phyloP scores from a whole-genome alignment of 2,797 vertebrate species.

The Carduelis carduelis region DNA sequence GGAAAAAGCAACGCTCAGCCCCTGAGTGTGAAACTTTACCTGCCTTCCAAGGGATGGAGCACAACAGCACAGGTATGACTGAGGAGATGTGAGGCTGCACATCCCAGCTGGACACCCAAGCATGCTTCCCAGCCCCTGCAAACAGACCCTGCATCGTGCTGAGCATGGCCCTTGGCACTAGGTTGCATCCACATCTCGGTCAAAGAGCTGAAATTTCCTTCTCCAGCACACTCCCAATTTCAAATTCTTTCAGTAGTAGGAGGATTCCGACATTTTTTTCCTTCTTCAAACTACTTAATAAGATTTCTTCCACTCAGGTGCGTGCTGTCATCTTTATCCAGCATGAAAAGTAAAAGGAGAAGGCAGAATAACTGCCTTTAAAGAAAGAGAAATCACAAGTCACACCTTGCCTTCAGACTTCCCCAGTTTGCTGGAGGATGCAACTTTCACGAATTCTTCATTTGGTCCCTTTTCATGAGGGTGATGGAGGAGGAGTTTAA shows the following conservation, averaged over 20 bases:
- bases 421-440: neutral
- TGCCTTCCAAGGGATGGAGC: neutral
- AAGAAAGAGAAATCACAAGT: neutral
- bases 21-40: neutral
- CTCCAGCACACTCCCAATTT: accelerated
- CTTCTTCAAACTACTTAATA: neutral
- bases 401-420: neutral
- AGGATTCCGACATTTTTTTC: accelerated
- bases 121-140: neutral
- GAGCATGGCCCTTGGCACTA: accelerated
- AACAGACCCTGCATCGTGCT: accelerated
- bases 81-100: neutral
- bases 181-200: accelerated
- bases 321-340: neutral
- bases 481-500: neutral
- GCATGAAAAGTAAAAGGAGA: neutral
- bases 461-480: accelerated
- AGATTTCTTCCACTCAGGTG: neutral
- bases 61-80: accelerated
- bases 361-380: neutral
- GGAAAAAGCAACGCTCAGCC: neutral
- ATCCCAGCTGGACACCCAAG: neutral
- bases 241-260: neutral
- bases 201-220: neutral
- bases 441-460: neutral